Conservation (phyloP, 1,140 invertebrate species). For the Apis florea region DNA sequence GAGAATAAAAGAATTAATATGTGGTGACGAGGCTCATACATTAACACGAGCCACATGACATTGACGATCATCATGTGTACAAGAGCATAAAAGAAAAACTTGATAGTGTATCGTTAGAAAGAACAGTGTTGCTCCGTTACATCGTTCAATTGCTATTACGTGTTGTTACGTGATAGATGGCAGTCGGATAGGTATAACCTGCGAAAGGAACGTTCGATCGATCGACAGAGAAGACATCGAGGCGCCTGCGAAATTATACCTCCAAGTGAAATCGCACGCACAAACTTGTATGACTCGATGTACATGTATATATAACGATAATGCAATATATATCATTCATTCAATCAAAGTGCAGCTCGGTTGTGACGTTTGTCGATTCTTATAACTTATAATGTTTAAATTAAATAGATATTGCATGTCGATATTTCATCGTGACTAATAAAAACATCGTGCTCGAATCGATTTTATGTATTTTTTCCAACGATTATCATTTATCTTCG, state of each 20-base stretch:
- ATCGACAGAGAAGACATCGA: slow-evolving; percentile 69
- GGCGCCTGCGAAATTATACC: slow-evolving; percentile 66
- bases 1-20: not conserved
- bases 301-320: not conserved
- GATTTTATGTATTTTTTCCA: slow-evolving; percentile 9
- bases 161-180: slow-evolving; percentile 34
- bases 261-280: slow-evolving; percentile 58
- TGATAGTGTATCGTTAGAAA: slow-evolving; percentile 32
- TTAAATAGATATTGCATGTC: not conserved
- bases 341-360: slow-evolving; percentile 25
- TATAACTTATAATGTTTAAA: not conserved
- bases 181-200: slow-evolving; percentile 8
- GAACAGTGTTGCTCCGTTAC: slow-evolving; percentile 7
- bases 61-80: not conserved
- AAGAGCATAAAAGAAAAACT: slow-evolving; percentile 14
- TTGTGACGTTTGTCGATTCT: slow-evolving; percentile 23
- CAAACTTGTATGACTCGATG: slow-evolving; percentile 68
- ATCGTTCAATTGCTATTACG: slow-evolving; percentile 23
- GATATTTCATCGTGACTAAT: not conserved
- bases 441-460: not conserved
- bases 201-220: slow-evolving; percentile 52
- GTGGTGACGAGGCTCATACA: not conserved
- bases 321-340: slow-evolving; percentile 14
- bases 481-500: slow-evolving; percentile 9
- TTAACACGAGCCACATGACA: not conserved